Percentiles rank a stretch among this genome's conserved stretches.
These are phyloP conservation scores for Parasteatoda lunata DNA, from an alignment of 2,888 invertebrate genomes.

Conservation along the genomic window DNA sequence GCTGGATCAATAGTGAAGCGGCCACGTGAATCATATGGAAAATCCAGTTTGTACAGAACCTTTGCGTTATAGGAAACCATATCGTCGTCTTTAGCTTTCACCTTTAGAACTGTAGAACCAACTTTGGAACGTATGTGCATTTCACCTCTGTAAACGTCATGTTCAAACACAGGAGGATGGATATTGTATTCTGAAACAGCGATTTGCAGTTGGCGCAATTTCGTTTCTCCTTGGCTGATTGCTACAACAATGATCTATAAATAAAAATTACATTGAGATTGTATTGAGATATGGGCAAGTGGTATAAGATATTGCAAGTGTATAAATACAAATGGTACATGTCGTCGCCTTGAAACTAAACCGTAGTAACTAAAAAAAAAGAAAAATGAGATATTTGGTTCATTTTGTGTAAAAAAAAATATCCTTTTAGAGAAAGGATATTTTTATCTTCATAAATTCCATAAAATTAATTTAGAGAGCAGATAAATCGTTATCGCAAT, in stretches of 20 bases:
- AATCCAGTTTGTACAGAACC: conserved; percentile 49
- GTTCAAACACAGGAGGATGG: conserved; percentile 63
- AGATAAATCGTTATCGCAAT: no score
- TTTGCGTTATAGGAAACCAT: conserved; percentile 66
- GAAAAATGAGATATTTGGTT: no score
- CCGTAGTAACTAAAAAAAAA: no score
- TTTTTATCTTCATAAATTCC: no score
- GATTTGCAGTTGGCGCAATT: conserved; percentile 57
- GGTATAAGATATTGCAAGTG: no score
- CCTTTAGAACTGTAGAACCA: conserved; percentile 49
- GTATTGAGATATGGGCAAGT: no score
- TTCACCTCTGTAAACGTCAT: conserved; percentile 64
- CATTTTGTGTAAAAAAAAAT: no score
- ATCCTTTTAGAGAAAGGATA: no score
- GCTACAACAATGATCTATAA: conserved; percentile 68
- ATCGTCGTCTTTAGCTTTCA: conserved; percentile 67
- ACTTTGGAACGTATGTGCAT: conserved; percentile 55
- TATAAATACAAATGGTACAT: no score
- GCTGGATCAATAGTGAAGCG: conserved; percentile 57
- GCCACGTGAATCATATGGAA: conserved; percentile 48
- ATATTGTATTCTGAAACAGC: conserved; percentile 66
- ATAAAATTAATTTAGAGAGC: no score
- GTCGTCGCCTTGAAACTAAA: no score
- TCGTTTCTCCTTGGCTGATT: conserved; percentile 66
- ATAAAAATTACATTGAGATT: not conserved